phyloP scores from a whole-genome alignment of 2,888 invertebrate genomes.

The Drosophila anceps region DNA sequence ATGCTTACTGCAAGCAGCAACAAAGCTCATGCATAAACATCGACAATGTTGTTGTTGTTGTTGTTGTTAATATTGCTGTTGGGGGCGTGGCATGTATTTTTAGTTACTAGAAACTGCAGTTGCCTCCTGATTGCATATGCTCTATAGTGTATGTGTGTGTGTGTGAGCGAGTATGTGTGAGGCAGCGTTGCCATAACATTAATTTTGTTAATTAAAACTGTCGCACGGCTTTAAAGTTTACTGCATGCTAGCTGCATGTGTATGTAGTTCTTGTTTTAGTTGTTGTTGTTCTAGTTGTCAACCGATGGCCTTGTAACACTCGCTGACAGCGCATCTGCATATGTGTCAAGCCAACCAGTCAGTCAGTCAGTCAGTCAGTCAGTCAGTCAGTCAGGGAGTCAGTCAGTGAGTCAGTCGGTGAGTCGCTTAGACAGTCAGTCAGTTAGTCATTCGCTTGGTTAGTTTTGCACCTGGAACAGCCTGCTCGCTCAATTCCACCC shows the following conservation, averaged over 20 bases:
- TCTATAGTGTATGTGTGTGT: slow-evolving; percentile 15
- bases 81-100: slow-evolving; percentile 40
- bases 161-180: slow-evolving; percentile 11
- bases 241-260: slow-evolving; percentile 33
- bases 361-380: not conserved
- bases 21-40: slow-evolving; percentile 76
- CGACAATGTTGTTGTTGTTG: not conserved
- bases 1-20: slow-evolving; percentile 21
- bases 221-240: slow-evolving; percentile 75
- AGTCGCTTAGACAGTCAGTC: not conserved
- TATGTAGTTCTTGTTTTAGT: slow-evolving; percentile 3
- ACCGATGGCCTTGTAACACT: slow-evolving; percentile 77
- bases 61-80: slow-evolving; percentile 1
- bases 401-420: not conserved
- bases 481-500: not conserved
- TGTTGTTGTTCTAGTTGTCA: slow-evolving; percentile 38
- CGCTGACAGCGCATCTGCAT: slow-evolving; percentile 34
- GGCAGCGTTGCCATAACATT: slow-evolving; percentile 72
- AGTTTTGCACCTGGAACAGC: slow-evolving; percentile 36
- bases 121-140: slow-evolving; percentile 45
- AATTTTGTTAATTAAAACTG: slow-evolving; percentile 82
- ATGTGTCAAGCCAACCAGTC: slow-evolving; percentile 32
- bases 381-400: not conserved
- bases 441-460: slow-evolving; percentile 23
- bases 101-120: slow-evolving; percentile 40